Conservation (phyloP, 1,140 invertebrate species). For the Dinoponera quadriceps region DNA sequence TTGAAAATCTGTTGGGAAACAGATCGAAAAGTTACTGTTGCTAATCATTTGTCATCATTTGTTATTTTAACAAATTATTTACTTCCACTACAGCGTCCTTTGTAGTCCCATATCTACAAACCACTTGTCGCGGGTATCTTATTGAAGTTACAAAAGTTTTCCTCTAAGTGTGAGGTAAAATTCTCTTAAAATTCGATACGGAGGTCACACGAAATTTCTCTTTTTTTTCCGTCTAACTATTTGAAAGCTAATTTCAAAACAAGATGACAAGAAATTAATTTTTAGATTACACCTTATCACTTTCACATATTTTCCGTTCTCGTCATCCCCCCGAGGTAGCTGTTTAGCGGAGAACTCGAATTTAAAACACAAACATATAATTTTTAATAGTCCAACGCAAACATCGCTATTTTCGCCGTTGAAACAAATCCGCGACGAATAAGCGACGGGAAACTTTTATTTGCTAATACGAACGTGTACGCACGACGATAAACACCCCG, state of each 20-base stretch:
- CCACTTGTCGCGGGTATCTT: too few relatives aligned
- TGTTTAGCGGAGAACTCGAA: background rate
- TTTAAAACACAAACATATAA: background rate
- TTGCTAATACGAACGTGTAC: background rate
- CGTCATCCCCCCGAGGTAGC: background rate
- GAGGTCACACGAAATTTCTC: background rate
- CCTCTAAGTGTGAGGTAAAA: too few relatives aligned
- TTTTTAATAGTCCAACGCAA: constrained; percentile 17
- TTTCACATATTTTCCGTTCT: background rate
- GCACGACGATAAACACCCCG: background rate
- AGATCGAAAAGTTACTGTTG: too few relatives aligned
- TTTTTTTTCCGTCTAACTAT: background rate
- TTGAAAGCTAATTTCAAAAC: background rate
- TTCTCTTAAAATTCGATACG: background rate
- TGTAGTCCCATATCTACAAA: too few relatives aligned
- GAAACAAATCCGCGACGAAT: background rate
- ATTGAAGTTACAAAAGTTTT: too few relatives aligned
- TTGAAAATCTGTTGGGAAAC: too few relatives aligned
- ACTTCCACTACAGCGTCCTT: too few relatives aligned
- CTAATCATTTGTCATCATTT: too few relatives aligned
- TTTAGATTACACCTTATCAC: background rate
- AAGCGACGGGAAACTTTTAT: constrained; percentile 18
- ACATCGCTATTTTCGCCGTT: background rate
- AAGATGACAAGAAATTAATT: background rate
- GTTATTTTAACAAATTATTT: too few relatives aligned